phyloP scores from a whole-genome alignment of 2,888 invertebrate species.

The Nipponacmea schrenckii region DNA sequence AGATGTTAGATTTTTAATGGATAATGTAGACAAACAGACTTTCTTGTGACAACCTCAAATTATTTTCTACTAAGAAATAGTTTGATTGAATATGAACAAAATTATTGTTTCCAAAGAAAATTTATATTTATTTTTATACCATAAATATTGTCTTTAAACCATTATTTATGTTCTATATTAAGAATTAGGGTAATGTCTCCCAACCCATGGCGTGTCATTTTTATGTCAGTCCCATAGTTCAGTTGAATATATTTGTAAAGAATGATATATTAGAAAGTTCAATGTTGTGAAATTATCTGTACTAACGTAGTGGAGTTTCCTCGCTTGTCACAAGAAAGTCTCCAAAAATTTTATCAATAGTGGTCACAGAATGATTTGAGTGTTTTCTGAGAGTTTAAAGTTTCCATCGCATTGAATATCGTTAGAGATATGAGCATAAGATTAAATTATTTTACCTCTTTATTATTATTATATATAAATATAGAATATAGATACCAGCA shows the following conservation, averaged over 20 bases:
- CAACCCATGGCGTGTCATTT: too few species aligned
- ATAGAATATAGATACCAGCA: constrained; percentile 5
- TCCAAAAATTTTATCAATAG: neutral
- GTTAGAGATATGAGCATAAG: constrained; percentile 8
- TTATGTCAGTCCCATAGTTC: too few species aligned
- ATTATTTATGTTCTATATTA: neutral
- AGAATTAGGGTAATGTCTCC: too few species aligned
- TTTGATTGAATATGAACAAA: too few species aligned
- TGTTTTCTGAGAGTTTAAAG: constrained; percentile 1
- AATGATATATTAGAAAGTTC: neutral
- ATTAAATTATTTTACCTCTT: constrained; percentile 5
- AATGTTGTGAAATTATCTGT: constrained; percentile 6
- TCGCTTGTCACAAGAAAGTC: constrained; percentile 1
- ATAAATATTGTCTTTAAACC: neutral
- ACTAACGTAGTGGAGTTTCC: neutral
- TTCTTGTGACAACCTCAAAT: too few species aligned
- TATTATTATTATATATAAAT: constrained; percentile 8
- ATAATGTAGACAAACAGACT: too few species aligned
- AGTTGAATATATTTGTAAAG: too few species aligned
- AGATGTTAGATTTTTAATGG: too few species aligned
- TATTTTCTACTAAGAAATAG: too few species aligned
- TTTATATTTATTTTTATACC: constrained; percentile 8
- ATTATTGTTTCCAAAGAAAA: too few species aligned
- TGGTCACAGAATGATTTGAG: constrained; percentile 4
- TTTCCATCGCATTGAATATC: constrained; percentile 7